Conservation (phyloP, 1,140 invertebrate genomes). For the Papilio xuthus region DNA sequence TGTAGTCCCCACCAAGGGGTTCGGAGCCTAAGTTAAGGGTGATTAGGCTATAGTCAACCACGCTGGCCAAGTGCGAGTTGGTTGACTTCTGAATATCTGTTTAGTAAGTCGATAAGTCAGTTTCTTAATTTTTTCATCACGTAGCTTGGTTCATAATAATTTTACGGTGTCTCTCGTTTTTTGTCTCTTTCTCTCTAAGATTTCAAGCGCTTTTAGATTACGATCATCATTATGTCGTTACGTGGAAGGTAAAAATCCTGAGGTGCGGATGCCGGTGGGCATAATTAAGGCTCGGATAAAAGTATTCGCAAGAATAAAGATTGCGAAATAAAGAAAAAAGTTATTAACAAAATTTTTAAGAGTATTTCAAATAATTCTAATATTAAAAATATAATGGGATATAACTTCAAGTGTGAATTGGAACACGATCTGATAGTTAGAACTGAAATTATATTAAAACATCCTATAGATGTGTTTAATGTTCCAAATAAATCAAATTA, state of each 20-base stretch:
- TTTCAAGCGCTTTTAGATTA: constrained; percentile 22
- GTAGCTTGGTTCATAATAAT: background rate
- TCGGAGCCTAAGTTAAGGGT: too few species aligned
- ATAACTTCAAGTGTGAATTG: background rate
- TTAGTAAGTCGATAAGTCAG: background rate
- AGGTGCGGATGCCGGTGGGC: constrained; percentile 10
- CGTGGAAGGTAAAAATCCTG: constrained; percentile 7
- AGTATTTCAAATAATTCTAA: background rate
- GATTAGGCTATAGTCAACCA: too few species aligned
- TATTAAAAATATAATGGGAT: background rate
- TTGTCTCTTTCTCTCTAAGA: background rate
- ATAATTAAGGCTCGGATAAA: constrained; percentile 13
- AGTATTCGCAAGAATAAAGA: background rate
- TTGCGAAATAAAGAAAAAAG: background rate
- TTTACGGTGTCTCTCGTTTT: background rate
- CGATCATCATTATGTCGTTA: constrained; percentile 11
- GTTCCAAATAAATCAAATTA: background rate
- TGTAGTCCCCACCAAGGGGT: too few species aligned
- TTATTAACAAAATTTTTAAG: background rate
- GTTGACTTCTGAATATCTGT: too few species aligned
- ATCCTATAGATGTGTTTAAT: background rate
- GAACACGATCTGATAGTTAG: background rate
- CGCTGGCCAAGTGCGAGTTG: too few species aligned
- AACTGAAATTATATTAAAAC: background rate
- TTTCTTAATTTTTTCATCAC: background rate